These are phyloP conservation scores for Liodrosophila aerea DNA, from an alignment of 2,888 invertebrate genomes.

Conservation along the genomic window DNA sequence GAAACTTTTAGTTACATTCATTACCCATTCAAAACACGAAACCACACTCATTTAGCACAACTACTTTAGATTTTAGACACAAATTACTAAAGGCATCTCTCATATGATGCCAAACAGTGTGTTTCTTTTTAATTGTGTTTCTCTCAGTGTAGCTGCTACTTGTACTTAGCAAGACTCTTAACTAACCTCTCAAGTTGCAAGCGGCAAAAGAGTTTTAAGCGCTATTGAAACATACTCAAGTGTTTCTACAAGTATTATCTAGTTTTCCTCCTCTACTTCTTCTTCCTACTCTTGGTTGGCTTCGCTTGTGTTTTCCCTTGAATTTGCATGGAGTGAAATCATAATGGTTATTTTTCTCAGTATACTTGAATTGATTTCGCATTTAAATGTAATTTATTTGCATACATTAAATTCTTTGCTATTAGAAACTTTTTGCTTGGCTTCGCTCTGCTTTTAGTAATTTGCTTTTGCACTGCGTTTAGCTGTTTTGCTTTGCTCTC, in stretches of 20 bases:
- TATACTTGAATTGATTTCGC: conserved; percentile 15
- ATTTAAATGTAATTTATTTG: conserved; percentile 30
- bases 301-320: not conserved
- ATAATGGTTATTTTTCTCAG: not conserved
- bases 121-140: no score
- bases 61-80: no score
- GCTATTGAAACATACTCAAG: not conserved
- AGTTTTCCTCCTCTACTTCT: conserved; percentile 1
- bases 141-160: not conserved
- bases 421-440: conserved; percentile 1
- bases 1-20: no score
- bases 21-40: no score
- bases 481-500: conserved; percentile 24
- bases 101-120: no score
- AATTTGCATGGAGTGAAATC: not conserved
- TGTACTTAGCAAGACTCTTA: not conserved
- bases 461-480: conserved; percentile 16
- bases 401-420: conserved; percentile 23
- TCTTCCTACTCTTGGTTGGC: not conserved
- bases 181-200: no score
- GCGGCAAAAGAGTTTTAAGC: not conserved
- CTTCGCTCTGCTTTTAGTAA: conserved; percentile 14
- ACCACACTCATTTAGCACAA: no score
- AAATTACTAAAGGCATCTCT: no score
- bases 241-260: not conserved